Evolutionary conservation across 2,113 vertebrate genomes (phyloP).

Genomic region (Phrynosoma platyrhinos): DNA sequence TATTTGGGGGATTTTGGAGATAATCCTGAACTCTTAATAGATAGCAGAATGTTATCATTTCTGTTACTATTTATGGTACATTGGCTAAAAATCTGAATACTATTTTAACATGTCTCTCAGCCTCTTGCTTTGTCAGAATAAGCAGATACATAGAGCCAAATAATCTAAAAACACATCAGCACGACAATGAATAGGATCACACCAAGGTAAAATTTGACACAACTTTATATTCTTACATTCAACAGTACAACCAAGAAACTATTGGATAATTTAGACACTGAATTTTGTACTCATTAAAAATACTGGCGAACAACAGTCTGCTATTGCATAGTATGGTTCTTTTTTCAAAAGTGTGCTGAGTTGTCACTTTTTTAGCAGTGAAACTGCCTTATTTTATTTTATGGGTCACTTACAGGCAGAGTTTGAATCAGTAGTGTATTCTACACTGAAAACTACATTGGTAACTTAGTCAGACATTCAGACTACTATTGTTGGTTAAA

Average conservation of each 20-base stretch:
- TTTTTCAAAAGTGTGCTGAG: conserved; percentile 12
- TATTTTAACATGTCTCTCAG: not conserved
- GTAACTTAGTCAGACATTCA: conserved; percentile 26
- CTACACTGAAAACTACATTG: conserved; percentile 25
- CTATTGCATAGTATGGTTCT: conserved; percentile 6
- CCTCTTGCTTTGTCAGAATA: conserved; percentile 1
- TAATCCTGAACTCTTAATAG: not conserved
- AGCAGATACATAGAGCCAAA: not conserved
- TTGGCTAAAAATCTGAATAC: not conserved
- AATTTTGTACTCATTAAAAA: conserved; percentile 12
- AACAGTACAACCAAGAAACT: conserved; percentile 15
- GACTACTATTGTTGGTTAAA: conserved; percentile 41
- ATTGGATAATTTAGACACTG: conserved; percentile 1
- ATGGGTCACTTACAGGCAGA: conserved; percentile 1
- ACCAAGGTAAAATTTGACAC: conserved; percentile 1
- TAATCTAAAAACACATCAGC: not conserved
- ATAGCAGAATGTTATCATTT: not conserved
- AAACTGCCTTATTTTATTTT: not conserved
- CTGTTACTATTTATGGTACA: not conserved
- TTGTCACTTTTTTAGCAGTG: not conserved
- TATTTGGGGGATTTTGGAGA: not conserved
- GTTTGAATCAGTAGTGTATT: conserved; percentile 7
- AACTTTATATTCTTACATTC: not conserved
- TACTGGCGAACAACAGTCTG: not conserved
- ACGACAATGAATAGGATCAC: not conserved